phyloP scores from a whole-genome alignment of 2,888 invertebrate genomes.

The Deilephila porcellus region DNA sequence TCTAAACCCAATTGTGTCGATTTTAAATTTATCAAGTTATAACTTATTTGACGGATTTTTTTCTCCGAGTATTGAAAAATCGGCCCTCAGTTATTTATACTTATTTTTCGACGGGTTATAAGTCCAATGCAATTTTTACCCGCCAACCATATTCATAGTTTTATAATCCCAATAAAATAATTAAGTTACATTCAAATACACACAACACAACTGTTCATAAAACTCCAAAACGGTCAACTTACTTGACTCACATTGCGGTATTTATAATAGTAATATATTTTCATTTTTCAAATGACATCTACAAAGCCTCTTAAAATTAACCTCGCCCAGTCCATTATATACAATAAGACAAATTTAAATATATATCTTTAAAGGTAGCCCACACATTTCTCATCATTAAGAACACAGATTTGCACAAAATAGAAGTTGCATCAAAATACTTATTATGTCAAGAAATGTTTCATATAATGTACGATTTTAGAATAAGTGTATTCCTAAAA shows the following conservation, averaged over 20 bases:
- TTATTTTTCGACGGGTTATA: no score
- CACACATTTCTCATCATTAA: background rate
- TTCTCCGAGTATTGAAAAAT: no score
- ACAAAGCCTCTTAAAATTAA: constrained; percentile 13
- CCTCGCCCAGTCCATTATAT: background rate
- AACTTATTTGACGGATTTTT: no score
- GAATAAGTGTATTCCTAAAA: background rate
- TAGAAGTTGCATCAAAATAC: background rate
- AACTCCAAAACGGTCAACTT: background rate
- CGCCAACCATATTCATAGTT: background rate
- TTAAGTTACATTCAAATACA: no score
- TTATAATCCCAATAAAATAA: background rate
- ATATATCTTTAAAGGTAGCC: background rate
- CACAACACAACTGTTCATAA: no score
- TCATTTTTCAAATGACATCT: background rate
- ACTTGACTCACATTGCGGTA: constrained; percentile 3
- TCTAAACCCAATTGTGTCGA: no score
- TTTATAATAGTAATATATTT: background rate
- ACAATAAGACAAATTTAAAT: background rate
- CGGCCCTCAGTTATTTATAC: no score
- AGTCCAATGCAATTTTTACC: no score
- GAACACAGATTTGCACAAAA: background rate
- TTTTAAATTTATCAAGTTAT: no score
- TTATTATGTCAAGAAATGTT: background rate
- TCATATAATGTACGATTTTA: no score